Conservation (phyloP, 2,797 vertebrate genomes). For the Malurus leucopterus region DNA sequence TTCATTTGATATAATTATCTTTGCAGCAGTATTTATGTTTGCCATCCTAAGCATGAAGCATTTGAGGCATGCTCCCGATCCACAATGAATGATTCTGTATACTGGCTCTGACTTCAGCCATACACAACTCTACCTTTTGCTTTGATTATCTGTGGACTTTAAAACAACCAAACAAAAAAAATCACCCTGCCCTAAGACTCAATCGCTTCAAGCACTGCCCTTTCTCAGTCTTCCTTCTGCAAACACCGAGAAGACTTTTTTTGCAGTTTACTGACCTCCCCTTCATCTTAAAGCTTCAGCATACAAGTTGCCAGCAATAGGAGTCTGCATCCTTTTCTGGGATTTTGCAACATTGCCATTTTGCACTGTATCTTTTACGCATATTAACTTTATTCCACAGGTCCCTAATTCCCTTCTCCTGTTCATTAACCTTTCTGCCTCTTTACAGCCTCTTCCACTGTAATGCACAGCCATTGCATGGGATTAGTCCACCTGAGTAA, state of each 20-base stretch:
- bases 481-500: background rate
- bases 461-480: background rate
- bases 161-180: background rate
- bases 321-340: background rate
- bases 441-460: background rate
- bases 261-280: background rate
- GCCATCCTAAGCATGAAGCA: background rate
- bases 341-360: background rate
- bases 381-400: background rate
- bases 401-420: background rate
- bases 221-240: background rate
- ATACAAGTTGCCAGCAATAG: background rate
- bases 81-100: fast-evolving
- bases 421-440: background rate
- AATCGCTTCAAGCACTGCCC: background rate
- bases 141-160: background rate
- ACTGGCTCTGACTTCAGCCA: background rate
- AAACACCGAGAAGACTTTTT: background rate
- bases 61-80: fast-evolving
- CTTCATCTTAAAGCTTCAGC: background rate
- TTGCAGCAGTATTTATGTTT: background rate
- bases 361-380: background rate
- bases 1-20: background rate
- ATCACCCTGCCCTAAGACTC: background rate
- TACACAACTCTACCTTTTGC: background rate